Conservation (phyloP, 2,888 invertebrate genomes). For the Phengaris alcon region DNA sequence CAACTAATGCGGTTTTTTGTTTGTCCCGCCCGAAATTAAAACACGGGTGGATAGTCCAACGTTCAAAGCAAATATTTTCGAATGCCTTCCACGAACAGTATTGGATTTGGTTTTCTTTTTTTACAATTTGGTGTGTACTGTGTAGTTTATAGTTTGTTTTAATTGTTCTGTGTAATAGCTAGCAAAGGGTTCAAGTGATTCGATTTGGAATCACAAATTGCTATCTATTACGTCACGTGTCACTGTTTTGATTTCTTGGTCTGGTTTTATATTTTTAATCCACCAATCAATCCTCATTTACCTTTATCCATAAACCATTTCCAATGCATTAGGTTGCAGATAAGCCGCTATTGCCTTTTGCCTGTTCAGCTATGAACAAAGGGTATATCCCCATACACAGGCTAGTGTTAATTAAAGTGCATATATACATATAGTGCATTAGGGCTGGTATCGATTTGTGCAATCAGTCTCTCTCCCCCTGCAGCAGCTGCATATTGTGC, state of each 20-base stretch:
- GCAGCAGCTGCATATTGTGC: conserved; percentile 15
- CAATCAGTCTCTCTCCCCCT: conserved; percentile 13
- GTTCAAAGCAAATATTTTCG: conserved; percentile 1
- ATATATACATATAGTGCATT: conserved; percentile 12
- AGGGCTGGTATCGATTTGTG: conserved; percentile 23
- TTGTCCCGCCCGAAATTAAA: background rate
- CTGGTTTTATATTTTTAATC: background rate
- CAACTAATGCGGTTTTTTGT: conserved; percentile 9
- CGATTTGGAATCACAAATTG: background rate
- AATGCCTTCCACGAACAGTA: conserved; percentile 12
- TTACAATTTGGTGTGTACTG: background rate
- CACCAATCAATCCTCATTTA: background rate
- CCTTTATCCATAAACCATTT: background rate
- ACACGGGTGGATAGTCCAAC: background rate
- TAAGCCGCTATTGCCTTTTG: background rate
- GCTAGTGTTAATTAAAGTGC: conserved; percentile 19
- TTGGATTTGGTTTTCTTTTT: background rate
- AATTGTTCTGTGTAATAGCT: background rate
- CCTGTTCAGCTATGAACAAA: conserved; percentile 18
- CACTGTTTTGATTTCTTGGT: background rate
- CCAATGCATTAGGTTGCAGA: background rate
- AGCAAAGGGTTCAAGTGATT: background rate
- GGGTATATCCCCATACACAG: conserved; percentile 22
- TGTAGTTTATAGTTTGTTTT: background rate
- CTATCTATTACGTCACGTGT: too few relatives aligned